These are phyloP conservation scores for Trematomus loennbergii DNA, from an alignment of 2,113 vertebrate species.

Conservation along the genomic window DNA sequence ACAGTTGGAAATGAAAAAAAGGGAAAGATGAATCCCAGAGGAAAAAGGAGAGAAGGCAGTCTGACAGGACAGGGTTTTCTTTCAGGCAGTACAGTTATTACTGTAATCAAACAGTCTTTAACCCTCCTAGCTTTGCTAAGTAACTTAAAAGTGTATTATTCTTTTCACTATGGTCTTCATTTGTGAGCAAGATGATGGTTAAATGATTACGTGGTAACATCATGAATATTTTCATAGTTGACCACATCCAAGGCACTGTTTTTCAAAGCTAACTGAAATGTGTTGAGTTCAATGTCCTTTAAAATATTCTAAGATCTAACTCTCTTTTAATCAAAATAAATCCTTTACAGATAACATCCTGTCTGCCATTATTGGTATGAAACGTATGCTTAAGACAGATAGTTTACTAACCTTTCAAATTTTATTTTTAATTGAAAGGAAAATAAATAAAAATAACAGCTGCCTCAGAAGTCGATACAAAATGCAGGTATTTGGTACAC, in stretches of 20 bases:
- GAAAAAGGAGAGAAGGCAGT: too few relatives aligned
- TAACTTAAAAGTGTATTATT: not conserved
- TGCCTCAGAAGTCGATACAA: not conserved
- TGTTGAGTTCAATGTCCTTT: too few relatives aligned
- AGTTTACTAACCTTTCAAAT: too few relatives aligned
- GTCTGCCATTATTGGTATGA: not conserved
- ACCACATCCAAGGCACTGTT: not conserved
- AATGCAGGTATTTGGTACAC: not conserved
- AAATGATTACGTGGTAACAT: not conserved
- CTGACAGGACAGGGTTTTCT: not conserved
- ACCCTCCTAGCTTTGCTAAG: too few relatives aligned
- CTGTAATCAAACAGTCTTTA: not conserved
- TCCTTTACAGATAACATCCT: not conserved
- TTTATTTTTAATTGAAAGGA: too few relatives aligned
- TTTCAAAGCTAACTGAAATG: not conserved
- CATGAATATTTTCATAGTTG: not conserved
- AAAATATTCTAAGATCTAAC: not conserved
- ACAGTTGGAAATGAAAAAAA: conserved; percentile 26
- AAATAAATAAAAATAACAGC: too few relatives aligned
- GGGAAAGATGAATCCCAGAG: not conserved
- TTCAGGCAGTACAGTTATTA: not conserved
- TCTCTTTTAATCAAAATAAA: not conserved
- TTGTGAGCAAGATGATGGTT: not conserved
- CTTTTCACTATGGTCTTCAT: not conserved
- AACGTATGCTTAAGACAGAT: not conserved